A percentile compares a stretch with the other conserved stretches of the same genome.
These are phyloP conservation scores for Oncorhynchus gorbuscha DNA, from an alignment of 2,113 vertebrate genomes.

Conservation along the genomic window DNA sequence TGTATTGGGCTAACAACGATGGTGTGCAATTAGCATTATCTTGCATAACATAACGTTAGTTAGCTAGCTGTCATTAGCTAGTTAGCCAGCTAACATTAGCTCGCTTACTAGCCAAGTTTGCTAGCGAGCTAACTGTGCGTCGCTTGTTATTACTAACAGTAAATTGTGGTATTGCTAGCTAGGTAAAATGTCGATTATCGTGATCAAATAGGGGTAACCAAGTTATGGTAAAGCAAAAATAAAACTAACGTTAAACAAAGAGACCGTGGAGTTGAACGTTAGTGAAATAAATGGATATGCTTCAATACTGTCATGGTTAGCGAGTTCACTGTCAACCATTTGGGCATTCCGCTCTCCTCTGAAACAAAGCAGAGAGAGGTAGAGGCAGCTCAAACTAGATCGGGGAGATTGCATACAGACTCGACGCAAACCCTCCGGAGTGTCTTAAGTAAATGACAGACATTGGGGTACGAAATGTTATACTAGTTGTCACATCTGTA, in stretches of 20 bases:
- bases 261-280: constrained; percentile 36
- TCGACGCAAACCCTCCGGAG: constrained; percentile 21
- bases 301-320: constrained; percentile 40
- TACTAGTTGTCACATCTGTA: constrained; percentile 40
- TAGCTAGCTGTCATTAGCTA: constrained; percentile 34
- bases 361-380: constrained; percentile 74
- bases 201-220: neutral
- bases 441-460: constrained; percentile 47
- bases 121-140: constrained; percentile 14
- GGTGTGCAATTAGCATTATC: too few relatives aligned
- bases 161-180: neutral
- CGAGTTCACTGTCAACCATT: constrained; percentile 63
- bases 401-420: constrained; percentile 49
- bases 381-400: constrained; percentile 73
- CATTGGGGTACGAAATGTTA: constrained; percentile 19
- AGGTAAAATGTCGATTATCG: constrained; percentile 3
- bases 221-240: constrained; percentile 37
- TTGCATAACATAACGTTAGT: too few relatives aligned
- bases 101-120: neutral
- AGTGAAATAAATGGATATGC: constrained; percentile 26
- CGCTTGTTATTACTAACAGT: constrained; percentile 17
- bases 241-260: constrained; percentile 42
- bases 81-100: constrained; percentile 16
- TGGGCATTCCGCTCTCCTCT: constrained; percentile 54
- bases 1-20: too few relatives aligned